A percentile compares a stretch with the other conserved stretches of the same genome.
Evolutionary conservation across 1,140 invertebrate species (phyloP).

Genomic region (Drosophila sulfurigaster): DNA sequence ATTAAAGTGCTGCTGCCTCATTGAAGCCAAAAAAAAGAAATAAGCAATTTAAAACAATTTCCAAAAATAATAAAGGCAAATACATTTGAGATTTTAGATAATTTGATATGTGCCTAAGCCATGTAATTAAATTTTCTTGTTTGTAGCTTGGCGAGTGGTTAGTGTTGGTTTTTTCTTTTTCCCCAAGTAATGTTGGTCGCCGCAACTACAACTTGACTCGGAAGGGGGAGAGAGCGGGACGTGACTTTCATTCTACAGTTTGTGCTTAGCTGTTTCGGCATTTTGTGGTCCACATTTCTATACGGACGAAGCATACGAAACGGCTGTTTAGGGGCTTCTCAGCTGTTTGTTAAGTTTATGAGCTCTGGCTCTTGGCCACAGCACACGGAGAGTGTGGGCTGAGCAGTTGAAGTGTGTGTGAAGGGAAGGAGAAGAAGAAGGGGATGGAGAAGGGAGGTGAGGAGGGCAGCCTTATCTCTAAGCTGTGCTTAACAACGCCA

Average conservation of each 20-base stretch:
- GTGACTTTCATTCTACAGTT: slow-evolving; percentile 1
- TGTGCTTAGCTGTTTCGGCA: slow-evolving; percentile 21
- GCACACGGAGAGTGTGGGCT: too few relatives aligned
- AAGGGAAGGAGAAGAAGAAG: not conserved
- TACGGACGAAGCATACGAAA: slow-evolving; percentile 8
- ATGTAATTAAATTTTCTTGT: slow-evolving; percentile 30
- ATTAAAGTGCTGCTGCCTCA: not conserved
- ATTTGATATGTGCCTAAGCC: slow-evolving; percentile 12
- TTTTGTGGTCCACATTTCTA: slow-evolving; percentile 29
- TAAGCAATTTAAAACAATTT: slow-evolving; percentile 15
- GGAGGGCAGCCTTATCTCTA: slow-evolving; percentile 22
- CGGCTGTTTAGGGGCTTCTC: slow-evolving; percentile 35
- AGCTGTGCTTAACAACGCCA: slow-evolving; percentile 42
- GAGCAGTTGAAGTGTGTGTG: not conserved
- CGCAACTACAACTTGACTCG: not conserved
- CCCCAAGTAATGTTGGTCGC: not conserved
- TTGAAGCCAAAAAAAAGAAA: slow-evolving; percentile 2
- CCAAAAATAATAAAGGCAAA: slow-evolving; percentile 9
- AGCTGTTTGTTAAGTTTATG: slow-evolving; percentile 46
- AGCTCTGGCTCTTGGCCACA: not conserved
- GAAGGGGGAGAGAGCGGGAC: too few relatives aligned
- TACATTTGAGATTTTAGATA: slow-evolving; percentile 25
- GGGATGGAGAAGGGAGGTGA: not conserved
- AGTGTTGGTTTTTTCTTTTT: not conserved
- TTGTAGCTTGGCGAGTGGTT: not conserved